Base-by-base conservation (phyloP, 2,113 vertebrate species). In the Cheilinus undulatus region DNA sequence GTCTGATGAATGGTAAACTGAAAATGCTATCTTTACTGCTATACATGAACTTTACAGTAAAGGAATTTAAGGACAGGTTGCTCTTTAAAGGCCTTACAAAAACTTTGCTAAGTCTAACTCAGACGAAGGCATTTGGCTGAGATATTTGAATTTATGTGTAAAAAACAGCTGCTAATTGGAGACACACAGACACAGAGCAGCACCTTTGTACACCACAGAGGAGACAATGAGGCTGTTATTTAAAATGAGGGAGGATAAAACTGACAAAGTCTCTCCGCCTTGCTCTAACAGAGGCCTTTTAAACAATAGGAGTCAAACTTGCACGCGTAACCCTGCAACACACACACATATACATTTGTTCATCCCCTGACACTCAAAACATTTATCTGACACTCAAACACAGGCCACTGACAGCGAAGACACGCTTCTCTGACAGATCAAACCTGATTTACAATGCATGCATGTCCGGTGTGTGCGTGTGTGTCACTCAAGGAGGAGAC, bases 391-490 rank as follows among this genome's bases (percentile, higher is more conserved):
- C 84, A 88, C 77, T 89, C 88, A 86, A 79, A 82, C n/a, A 43
- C 73, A n/a, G 65, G 49, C 50, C 23, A 83, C 77, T 88, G 91
- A 89, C 89, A 90, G 88, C 82, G 48, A 60, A 80, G 88, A 90
- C 82, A 85, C 46, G 22, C 87, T 86, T 13, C 78, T 66, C 73
- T 87, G 89, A 88, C 88, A 89, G 87, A 91, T 91, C 88, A 87
- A 84, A 86, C 84, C 83, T 87, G 87, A 92, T 91, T 89, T 92
- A 88, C 79, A 83, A 87, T 85, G 80, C 82, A 58, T 66, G 51
- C 36, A 3, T 68, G 69, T 23, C 9, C 48, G 61, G 50, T 49
- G 42, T 43, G 17, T 51, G 56, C n/a, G 53, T 60, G 56, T 52
- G 76, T 52, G 81, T 75, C 65, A 68, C 28, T 83, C 73, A 45